Base-by-base conservation (phyloP, 1,140 invertebrate genomes). In the Gerris buenoi region DNA sequence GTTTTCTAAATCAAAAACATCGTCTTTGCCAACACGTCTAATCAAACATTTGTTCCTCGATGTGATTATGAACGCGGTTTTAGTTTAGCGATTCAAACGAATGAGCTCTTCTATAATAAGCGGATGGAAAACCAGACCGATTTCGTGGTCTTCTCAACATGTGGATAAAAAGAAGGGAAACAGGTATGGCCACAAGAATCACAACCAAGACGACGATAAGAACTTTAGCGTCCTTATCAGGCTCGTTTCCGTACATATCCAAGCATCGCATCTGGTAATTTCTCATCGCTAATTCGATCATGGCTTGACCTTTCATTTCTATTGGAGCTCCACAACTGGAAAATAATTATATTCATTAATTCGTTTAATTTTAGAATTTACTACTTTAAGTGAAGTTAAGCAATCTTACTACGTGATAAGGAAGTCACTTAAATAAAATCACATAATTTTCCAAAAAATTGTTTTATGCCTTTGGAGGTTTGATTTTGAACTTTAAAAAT, bases 111-210 rank as follows among this genome's bases (percentile, higher is more conserved):
- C 33, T 46, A 18, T 46, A 46, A 18, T 46, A 46, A 46, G 33
- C 33, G 5, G 33, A 10, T 5, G 33, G 33, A 18, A 10, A 46
- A 10, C 33, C 33, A 46, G 5, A 10, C 33, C 18, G 33, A n/a
- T n/a, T n/a, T 46, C 33, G 33, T 13, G 58, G 58, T 60, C 22
- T 60, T 22, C 23, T 60, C 3, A 60, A 3, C 23, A 60, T 5
- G 58, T 15, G 23, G 3, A 60, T 5, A 22, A 77, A 75, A 28
- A 78, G 75, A 2, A 68, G 61, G 59, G 71, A 63, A 10, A 67
- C 65, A n/a, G 72, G 69, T 27, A 65, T 65, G 27, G 70, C 71
- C 57, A 73, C 74, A n/a, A 75, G 73, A 27, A 74, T 75, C 28
- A 76, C 73, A 22, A 60, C 23, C 5, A 60, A 22, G 5, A 60